Evolutionary conservation across 2,797 vertebrate genomes (phyloP).

Genomic region (Spheniscus humboldti): DNA sequence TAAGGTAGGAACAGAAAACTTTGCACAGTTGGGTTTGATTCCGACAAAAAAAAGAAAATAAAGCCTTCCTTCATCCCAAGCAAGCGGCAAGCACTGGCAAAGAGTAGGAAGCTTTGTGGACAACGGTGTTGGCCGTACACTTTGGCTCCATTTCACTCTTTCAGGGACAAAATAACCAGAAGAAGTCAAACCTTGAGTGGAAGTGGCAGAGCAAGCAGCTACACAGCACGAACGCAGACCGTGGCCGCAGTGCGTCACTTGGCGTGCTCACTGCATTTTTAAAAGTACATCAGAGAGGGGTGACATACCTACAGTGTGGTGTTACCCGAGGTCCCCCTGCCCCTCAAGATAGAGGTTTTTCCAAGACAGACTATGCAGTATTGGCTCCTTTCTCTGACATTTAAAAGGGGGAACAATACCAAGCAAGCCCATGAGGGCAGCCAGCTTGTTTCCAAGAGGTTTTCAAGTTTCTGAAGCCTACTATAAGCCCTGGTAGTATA

Average conservation of each 20-base stretch:
- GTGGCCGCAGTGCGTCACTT: not conserved
- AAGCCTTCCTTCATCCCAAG: not conserved
- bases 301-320: not conserved
- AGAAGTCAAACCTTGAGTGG: not conserved
- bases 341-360: not conserved
- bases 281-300: not conserved
- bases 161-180: not conserved
- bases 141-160: not conserved
- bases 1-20: not conserved
- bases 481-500: not conserved
- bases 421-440: not conserved
- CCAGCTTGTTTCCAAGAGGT: not conserved
- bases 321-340: not conserved
- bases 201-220: not conserved
- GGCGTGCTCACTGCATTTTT: not conserved
- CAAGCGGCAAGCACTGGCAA: not conserved
- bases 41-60: not conserved
- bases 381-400: not conserved
- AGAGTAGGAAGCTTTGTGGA: not conserved
- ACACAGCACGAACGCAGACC: not conserved
- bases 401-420: not conserved
- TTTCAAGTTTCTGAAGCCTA: not conserved
- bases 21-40: not conserved
- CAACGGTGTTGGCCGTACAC: accelerated
- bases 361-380: not conserved